These are phyloP conservation scores for Odobenus rosmarus DNA, from an alignment of 2,113 vertebrate species.

Conservation along the genomic window DNA sequence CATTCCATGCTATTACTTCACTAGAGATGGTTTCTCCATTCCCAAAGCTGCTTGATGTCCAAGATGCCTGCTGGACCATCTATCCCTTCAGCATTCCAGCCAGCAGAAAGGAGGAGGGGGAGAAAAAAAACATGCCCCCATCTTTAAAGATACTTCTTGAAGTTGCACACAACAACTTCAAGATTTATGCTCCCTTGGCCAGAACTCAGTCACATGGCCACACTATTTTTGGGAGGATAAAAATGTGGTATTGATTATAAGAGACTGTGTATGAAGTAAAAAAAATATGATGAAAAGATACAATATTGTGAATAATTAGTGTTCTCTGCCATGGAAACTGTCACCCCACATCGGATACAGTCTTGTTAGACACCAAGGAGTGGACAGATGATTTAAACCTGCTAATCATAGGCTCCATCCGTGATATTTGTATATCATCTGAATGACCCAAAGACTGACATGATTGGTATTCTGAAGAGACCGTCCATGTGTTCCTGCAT, in stretches of 20 bases:
- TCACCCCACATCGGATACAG: not conserved
- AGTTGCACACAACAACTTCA: not conserved
- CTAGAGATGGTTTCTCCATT: not conserved
- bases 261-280: not conserved
- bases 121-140: not conserved
- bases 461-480: not conserved
- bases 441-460: not conserved
- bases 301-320: not conserved
- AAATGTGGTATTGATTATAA: not conserved
- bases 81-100: not conserved
- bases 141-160: not conserved
- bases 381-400: not conserved
- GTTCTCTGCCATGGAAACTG: not conserved
- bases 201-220: not conserved
- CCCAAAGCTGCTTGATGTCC: not conserved
- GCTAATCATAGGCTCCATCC: not conserved
- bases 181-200: not conserved
- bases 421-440: not conserved
- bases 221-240: not conserved
- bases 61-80: not conserved
- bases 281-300: not conserved
- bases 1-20: not conserved
- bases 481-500: not conserved
- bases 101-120: not conserved
- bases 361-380: not conserved